phyloP scores from a whole-genome alignment of 2,797 vertebrate genomes.

The Esox masquinongy region DNA sequence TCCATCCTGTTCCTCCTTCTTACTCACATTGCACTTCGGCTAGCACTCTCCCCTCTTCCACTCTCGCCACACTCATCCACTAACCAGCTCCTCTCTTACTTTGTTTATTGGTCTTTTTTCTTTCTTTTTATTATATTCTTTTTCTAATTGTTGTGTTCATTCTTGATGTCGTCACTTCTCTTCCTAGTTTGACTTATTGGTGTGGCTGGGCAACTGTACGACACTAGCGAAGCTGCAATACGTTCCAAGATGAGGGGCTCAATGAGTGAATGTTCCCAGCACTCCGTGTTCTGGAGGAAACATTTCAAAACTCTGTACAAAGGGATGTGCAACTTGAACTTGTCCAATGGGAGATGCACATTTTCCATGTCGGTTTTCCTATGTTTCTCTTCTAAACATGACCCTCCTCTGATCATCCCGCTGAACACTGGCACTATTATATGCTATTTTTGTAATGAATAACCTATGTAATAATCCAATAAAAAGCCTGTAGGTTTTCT shows the following conservation, averaged over 20 bases:
- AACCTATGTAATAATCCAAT: constrained; percentile 35
- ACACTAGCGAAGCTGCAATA: constrained; percentile 38
- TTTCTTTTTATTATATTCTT: constrained; percentile 39
- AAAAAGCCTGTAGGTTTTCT: constrained; percentile 67
- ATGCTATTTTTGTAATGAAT: constrained; percentile 82
- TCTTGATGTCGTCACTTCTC: constrained; percentile 34
- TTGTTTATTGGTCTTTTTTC: no score
- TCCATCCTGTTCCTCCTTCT: constrained; percentile 23
- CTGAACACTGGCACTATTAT: constrained; percentile 53
- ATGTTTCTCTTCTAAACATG: background rate
- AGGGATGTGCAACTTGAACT: background rate
- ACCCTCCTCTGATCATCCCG: constrained; percentile 28
- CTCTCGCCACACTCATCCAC: background rate
- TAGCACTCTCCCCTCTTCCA: constrained; percentile 14
- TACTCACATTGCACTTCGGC: constrained; percentile 43
- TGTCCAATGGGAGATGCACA: background rate
- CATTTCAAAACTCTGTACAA: background rate
- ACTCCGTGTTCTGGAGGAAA: background rate
- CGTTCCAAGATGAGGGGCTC: constrained; percentile 25
- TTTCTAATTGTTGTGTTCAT: constrained; percentile 15
- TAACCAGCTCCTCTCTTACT: background rate
- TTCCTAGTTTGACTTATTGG: background rate
- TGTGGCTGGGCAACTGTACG: constrained; percentile 46
- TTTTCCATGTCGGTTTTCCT: constrained; percentile 16
- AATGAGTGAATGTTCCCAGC: constrained; percentile 23